Conservation (phyloP, 2,797 vertebrate species). For the Acipenser oxyrinchus region DNA sequence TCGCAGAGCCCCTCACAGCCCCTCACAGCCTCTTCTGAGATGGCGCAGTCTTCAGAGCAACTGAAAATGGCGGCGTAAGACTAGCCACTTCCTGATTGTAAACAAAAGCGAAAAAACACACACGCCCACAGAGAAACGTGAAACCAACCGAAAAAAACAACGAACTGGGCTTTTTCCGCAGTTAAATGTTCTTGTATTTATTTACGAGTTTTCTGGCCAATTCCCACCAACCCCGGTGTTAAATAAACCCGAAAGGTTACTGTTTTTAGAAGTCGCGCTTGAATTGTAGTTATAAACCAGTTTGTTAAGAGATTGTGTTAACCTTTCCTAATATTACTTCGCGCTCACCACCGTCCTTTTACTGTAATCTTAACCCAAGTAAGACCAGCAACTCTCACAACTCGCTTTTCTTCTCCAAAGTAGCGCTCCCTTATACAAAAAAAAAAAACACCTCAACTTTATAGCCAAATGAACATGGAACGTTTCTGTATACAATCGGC, state of each 20-base stretch:
- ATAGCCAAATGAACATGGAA: too few species aligned
- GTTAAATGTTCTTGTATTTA: too few species aligned
- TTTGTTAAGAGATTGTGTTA: too few species aligned
- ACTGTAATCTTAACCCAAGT: too few species aligned
- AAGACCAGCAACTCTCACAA: too few species aligned
- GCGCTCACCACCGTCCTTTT: too few species aligned
- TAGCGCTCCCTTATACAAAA: too few species aligned
- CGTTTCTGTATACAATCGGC: too few species aligned
- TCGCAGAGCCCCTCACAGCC: neutral
- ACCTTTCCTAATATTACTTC: too few species aligned
- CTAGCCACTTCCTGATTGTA: slow-evolving; percentile 22
- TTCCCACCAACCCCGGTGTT: neutral
- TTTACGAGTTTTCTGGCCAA: neutral
- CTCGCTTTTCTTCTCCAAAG: too few species aligned
- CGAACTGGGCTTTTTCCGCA: too few species aligned
- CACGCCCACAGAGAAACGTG: slow-evolving; percentile 7
- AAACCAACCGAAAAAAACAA: neutral
- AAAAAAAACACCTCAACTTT: too few species aligned
- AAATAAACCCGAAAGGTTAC: neutral
- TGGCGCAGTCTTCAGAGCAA: slow-evolving; percentile 16
- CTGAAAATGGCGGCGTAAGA: slow-evolving; percentile 24
- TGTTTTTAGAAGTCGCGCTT: neutral
- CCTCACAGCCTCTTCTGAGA: slow-evolving; percentile 7
- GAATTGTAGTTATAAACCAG: slow-evolving; percentile 10
- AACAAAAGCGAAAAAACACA: slow-evolving; percentile 10